Base-by-base conservation (phyloP, 2,797 vertebrate species). In the Sebastes variabilis region DNA sequence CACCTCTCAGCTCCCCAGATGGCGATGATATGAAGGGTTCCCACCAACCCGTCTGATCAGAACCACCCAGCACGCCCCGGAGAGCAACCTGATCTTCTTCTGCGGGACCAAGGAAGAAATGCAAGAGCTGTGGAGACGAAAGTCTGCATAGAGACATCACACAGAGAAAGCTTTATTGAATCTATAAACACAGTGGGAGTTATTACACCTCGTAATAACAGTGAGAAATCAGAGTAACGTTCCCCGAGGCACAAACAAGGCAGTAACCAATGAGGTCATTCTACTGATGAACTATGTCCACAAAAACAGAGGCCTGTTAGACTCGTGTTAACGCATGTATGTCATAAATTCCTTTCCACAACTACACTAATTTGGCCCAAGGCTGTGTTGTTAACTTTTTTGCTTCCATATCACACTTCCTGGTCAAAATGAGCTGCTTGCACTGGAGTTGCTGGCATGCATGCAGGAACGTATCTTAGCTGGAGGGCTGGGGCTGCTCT, bases 311-410 rank as follows among this genome's bases (percentile, higher is more conserved):
- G 54, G 11, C 74, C 79, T 79, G 20, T 83, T 58, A 54, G 32
- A 78, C 58, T 83, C 64, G 4, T 84, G 89, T 93, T 85, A 83
- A 89, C 89, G 87, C 90, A 78, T 87, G 86, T 82, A 84, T 74
- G 62, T 67, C 70, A 78, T 84, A 60, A 84, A 91, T 89, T 88
- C 84, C 75, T 88, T 74, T 70, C 42, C 34, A 69, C 34, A 72
- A 25, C 72, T 74, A 62, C 73, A 79, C 13, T 10, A 18, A 46
- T 80, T 67, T 85, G 22, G 38, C 82, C 72, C n/a, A 4, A 38
- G 79, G 87, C 66, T 68, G 80, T 61, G 29, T 24, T 56, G 16
- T 70, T 82, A 55, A 76, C 36, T 36, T 30, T 64, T 36, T 64
- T 25, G 20, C 30, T 25, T 82, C 42, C 16, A 34, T 62, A 22